Evolutionary conservation across 1,140 invertebrate genomes (phyloP), one percentile per base, ranked within the genome.

Genomic region (Pseudomyrmex dendroicus): DNA sequence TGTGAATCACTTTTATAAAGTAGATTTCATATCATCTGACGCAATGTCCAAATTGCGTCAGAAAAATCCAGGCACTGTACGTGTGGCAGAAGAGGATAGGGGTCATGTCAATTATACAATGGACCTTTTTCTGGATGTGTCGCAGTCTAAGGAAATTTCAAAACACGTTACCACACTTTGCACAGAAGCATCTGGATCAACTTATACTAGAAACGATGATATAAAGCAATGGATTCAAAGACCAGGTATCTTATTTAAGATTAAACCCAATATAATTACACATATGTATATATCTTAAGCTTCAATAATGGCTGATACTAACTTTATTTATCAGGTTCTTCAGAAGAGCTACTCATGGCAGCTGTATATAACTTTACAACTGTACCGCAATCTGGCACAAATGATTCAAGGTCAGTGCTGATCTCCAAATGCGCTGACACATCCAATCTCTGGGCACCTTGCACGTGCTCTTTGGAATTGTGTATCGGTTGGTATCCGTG

Each of bases 1-100:
- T 93, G 96, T 99, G 0, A 97, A 97, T 85, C 97, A 98, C 91
- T 97, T 98, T 91, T 96, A 96, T 74, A 98, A 98, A 94, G 97
- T 98, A 89, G 97, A 98, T 88, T 99, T 99, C 92, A 99, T 99
- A 91, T 98, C 98, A 0, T 97, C 98, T 15, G 98, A 99, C 94
- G 98, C 98, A 17, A 99, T 99, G 97, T 97, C 98, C n/a, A 99
- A 99, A 94, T 94, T 99, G n/a, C 95, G 98, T 94, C 98, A 99
- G 95, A 98, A 97, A 91, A 95, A 95, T 93, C 95, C 95, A 10
- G 95, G 95, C 52, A 95, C 95, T 8, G 93, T 95, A n/a, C 94
- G 98, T 59, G 96, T 96, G 0, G 97, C 98, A 0, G 98, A 99
- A 92, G 98, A 98, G 89, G 98, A 99, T 90, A 96, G 96, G 86